Evolutionary conservation across 2,797 vertebrate species (phyloP), one percentile per base, ranked within the genome.

Genomic region (Cephalopachus bancanus): DNA sequence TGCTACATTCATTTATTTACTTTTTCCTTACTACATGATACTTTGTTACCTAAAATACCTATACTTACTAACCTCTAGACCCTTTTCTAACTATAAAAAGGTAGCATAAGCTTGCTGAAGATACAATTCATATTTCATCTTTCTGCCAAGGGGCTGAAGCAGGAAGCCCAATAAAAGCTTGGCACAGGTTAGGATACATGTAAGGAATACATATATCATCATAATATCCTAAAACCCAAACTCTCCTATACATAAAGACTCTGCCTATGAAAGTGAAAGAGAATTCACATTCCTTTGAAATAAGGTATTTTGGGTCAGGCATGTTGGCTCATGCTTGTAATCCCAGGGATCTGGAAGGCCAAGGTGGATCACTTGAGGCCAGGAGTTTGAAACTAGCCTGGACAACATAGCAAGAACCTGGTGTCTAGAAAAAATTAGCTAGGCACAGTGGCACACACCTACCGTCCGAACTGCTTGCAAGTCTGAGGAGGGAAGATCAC

Each of bases 31-130:
- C 59, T 90, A 22, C 57, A 44, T 65, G 72, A 84, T 72, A 92
- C 26, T 79, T 30, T 93, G 49, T 76, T 96, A 83, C 5, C 24
- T 93, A 86, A 91, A 91, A 81, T 85, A 76, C 16, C 89, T 89
- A 55, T 74, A 44, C 44, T 92, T 90, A 91, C 86, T 95, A 94
- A 91, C 10, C 53, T 89, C 51, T 53, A 96, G 26, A 64, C 44
- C 65, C 67, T 96, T 93, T 17, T 94, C 72, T 79, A 97, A 90
- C 49, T 92, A 30, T 57, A 90, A 92, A 96, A 92, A 94, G 51
- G 44, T 64, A 91, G 64, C 28, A 74, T 64, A 33, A 78, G 28
- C 72, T 93, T 87, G n/a, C 33, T 84, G 19, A 97, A 93, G 16
- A 90, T 33, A 83, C 10, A 91, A 94, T 75, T 95, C 71, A 17